Conservation (phyloP, 1,140 invertebrate species). For the Scaptomyza pallida region DNA sequence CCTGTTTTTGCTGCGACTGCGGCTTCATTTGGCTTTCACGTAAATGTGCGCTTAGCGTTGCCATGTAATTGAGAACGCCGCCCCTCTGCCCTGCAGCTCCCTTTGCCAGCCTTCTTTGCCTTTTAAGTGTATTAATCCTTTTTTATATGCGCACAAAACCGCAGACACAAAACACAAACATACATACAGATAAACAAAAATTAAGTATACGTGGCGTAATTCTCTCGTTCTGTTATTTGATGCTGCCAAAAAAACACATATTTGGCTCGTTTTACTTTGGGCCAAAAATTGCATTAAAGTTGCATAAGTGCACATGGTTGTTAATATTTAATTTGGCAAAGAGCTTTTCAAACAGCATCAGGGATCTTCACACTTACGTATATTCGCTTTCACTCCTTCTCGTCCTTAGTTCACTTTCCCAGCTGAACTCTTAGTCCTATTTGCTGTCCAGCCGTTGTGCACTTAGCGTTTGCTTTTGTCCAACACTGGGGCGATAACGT, state of each 20-base stretch:
- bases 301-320: conserved; percentile 81
- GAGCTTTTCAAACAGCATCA: conserved; percentile 69
- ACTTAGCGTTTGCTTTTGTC: conserved; percentile 59
- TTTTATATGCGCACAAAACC: conserved; percentile 63
- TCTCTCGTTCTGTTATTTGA: conserved; percentile 50
- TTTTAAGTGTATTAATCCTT: conserved; percentile 80
- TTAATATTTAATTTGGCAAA: conserved; percentile 83
- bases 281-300: conserved; percentile 81
- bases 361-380: conserved; percentile 24
- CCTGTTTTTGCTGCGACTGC: conserved; percentile 32
- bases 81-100: neutral
- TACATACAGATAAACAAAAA: conserved; percentile 34
- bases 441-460: conserved; percentile 41
- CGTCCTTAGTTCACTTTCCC: neutral
- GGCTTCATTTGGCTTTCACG: conserved; percentile 77
- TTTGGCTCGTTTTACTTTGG: conserved; percentile 66
- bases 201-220: conserved; percentile 59
- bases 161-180: conserved; percentile 29
- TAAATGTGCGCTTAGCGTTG: conserved; percentile 76
- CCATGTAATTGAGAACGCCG: conserved; percentile 39
- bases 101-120: conserved; percentile 23
- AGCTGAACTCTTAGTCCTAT: conserved; percentile 33
- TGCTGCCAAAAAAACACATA: conserved; percentile 31
- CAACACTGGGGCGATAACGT: conserved; percentile 64
- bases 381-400: neutral